phyloP scores from a whole-genome alignment of 2,888 invertebrate genomes.

The Lobophora halterata region DNA sequence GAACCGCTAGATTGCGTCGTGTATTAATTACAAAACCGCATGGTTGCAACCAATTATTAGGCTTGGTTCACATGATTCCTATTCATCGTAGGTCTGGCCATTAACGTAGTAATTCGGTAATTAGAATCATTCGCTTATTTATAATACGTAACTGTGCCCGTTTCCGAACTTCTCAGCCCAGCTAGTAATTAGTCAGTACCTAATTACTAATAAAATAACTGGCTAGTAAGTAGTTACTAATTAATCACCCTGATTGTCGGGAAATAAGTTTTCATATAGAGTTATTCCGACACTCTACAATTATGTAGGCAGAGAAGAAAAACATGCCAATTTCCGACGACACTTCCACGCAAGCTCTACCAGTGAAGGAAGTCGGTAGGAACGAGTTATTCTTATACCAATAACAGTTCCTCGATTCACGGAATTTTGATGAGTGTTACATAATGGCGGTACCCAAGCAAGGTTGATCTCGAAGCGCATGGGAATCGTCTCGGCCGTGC shows the following conservation, averaged over 20 bases:
- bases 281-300: too few species aligned
- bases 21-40: slow-evolving; percentile 75
- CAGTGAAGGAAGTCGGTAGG: slow-evolving; percentile 6
- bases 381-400: slow-evolving; percentile 17
- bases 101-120: slow-evolving; percentile 34
- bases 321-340: too few species aligned
- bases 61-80: slow-evolving; percentile 72
- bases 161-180: slow-evolving; percentile 16
- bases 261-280: too few species aligned
- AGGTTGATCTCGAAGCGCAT: slow-evolving; percentile 57
- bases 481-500: slow-evolving; percentile 66
- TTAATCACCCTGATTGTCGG: too few species aligned
- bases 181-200: slow-evolving; percentile 5
- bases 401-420: slow-evolving; percentile 38
- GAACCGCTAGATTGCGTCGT: slow-evolving; percentile 70
- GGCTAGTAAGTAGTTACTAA: too few species aligned
- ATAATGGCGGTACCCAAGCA: slow-evolving; percentile 47
- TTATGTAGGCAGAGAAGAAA: too few species aligned
- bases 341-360: slow-evolving; percentile 3
- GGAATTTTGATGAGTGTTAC: slow-evolving; percentile 64
- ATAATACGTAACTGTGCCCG: slow-evolving; percentile 12
- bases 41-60: slow-evolving; percentile 74
- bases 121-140: slow-evolving; percentile 21
- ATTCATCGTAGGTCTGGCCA: slow-evolving; percentile 50
- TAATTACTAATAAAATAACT: too few species aligned